Evolutionary conservation across 2,113 vertebrate species (phyloP), one percentile per base, ranked within the genome.

Genomic region (Barnardius zonarius): DNA sequence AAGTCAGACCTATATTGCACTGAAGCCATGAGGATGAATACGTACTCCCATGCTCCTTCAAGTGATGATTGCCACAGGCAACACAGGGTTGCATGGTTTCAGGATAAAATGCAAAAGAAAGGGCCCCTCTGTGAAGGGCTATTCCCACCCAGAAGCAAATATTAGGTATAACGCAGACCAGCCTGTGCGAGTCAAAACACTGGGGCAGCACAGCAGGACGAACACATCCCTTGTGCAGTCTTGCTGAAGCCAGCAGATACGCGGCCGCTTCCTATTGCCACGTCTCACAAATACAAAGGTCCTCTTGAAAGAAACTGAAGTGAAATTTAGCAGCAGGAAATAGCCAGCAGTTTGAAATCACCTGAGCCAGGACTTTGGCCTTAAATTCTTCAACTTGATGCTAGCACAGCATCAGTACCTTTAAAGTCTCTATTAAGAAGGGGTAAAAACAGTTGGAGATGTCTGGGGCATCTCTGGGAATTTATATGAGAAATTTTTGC

Each of bases 401-500:
- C 67, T 89, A 90, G 70, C 13, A 28, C 24, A 17, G 64, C 72
- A 92, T 95, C 91, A 93, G 91, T 92, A 73, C 83, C 86, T 85
- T 82, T 96, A 96, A 96, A 94, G 73, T 79, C 81, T 91, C 83
- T 85, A 80, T 70, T 87, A 93, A 95, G 82, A 89, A 52, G 4
- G 23, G 74, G 48, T 39, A 77, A 73, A 91, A 93, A 54, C 49
- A 49, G 62, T 79, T 75, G 61, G 76, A 83, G 83, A 83, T 89
- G 79, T 80, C 75, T 93, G 82, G 86, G 83, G 73, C 74, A 43
- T 84, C 95, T 93, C 83, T 87, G 87, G 74, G 89, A 95, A 95
- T 95, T 93, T 78, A 95, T 83, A 95, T 16, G 8, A 90, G 79
- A 93, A 94, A 93, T 91, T 91, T 95, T 96, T 91, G 49, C 86